These are phyloP conservation scores for Hydropotes inermis DNA, from an alignment of 2,113 vertebrate genomes.

Conservation along the genomic window DNA sequence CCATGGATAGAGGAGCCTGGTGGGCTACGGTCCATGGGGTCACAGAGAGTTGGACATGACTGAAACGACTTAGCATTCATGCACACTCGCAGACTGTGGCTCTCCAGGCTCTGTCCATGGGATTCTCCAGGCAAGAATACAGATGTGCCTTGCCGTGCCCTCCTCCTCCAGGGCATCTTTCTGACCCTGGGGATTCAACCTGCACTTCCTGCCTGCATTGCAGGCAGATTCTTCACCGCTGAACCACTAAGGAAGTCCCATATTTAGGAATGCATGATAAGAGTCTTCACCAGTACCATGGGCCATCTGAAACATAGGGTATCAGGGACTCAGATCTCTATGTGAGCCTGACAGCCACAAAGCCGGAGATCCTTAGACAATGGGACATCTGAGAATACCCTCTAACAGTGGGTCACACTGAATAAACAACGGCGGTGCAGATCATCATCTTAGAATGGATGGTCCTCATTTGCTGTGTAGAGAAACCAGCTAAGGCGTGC, in stretches of 20 bases:
- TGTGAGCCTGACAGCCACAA: background rate
- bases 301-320: background rate
- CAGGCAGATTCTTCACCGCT: background rate
- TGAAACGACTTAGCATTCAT: background rate
- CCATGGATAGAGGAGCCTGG: background rate
- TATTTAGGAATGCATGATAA: background rate
- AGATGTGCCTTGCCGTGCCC: background rate
- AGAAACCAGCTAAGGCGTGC: no score
- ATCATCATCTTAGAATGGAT: background rate
- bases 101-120: background rate
- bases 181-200: background rate
- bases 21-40: background rate
- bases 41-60: background rate
- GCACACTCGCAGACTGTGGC: background rate
- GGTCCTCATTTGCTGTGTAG: background rate
- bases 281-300: no score
- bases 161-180: background rate
- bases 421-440: background rate
- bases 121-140: background rate
- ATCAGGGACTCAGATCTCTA: background rate
- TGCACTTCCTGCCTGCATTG: background rate
- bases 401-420: background rate
- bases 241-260: background rate
- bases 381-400: background rate
- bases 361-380: background rate